A percentile compares a stretch with the other conserved stretches of the same genome.
phyloP scores from a whole-genome alignment of 2,797 vertebrate genomes.

The Sparus aurata region DNA sequence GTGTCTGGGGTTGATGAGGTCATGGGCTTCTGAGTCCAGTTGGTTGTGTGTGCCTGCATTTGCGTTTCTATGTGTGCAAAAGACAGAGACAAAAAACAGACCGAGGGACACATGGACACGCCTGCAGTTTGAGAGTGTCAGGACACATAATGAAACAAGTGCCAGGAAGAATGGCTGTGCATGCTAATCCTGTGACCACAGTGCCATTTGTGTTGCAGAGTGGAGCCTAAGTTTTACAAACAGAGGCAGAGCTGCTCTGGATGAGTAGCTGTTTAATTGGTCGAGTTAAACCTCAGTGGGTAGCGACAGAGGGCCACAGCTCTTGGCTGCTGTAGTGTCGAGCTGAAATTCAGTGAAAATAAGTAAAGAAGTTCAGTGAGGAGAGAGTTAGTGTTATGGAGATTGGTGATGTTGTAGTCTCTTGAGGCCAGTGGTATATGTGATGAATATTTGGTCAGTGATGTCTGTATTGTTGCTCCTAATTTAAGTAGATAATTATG shows the following conservation, averaged over 20 bases:
- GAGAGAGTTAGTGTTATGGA: background rate
- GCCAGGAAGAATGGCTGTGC: conserved; percentile 10
- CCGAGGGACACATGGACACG: conserved; percentile 20
- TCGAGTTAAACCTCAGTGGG: conserved; percentile 27
- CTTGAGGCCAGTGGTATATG: background rate
- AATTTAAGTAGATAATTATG: no score
- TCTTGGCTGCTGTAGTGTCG: background rate
- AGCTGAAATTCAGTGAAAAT: conserved; percentile 13
- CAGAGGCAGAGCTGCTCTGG: conserved; percentile 29
- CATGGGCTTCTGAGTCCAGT: conserved; percentile 32
- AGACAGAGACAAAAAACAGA: conserved; percentile 4
- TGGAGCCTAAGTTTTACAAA: conserved; percentile 37
- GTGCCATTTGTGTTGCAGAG: conserved; percentile 25
- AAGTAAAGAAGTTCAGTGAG: background rate
- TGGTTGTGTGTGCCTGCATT: conserved; percentile 25
- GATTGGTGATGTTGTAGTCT: background rate
- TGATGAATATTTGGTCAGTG: no score
- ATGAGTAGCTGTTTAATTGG: conserved; percentile 37
- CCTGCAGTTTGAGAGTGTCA: conserved; percentile 33
- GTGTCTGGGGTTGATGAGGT: conserved; percentile 62
- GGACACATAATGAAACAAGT: conserved; percentile 54
- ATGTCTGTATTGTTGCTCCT: no score
- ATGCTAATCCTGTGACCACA: conserved; percentile 40
- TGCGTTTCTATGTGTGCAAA: background rate
- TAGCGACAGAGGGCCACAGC: background rate